Evolutionary conservation across 2,113 vertebrate genomes (phyloP).

Genomic region (Percopsis transmontana): DNA sequence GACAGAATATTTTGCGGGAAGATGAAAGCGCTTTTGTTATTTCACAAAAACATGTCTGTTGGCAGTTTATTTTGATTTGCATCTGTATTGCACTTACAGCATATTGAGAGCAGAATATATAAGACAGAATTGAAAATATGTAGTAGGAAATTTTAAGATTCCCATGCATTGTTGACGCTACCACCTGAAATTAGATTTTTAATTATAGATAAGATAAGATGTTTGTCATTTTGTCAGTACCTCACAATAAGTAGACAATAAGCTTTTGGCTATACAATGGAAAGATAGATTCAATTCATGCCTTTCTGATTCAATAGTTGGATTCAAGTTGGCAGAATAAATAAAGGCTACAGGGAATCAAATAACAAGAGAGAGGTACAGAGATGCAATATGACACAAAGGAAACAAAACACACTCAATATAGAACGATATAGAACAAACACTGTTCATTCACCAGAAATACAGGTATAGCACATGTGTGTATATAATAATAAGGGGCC

Average conservation of each 20-base stretch:
- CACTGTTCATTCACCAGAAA: too few species aligned
- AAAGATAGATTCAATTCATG: not conserved
- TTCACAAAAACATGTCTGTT: conserved; percentile 9
- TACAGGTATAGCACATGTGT: not conserved
- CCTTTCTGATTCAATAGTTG: not conserved
- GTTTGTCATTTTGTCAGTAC: not conserved
- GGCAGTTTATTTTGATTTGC: not conserved
- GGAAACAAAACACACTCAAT: too few species aligned
- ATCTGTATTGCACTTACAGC: not conserved
- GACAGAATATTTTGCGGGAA: not conserved
- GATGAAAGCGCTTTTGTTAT: not conserved
- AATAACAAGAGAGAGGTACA: not conserved
- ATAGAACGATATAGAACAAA: too few species aligned
- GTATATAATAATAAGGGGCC: not conserved
- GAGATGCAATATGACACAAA: too few species aligned
- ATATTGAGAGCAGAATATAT: not conserved
- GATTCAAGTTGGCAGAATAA: not conserved
- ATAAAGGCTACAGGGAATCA: not conserved
- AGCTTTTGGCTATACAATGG: not conserved
- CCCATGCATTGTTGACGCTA: not conserved
- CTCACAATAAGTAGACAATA: not conserved
- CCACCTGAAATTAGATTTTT: conserved; percentile 1
- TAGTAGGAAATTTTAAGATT: too few species aligned
- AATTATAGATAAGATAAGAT: not conserved
- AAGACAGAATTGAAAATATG: not conserved